These are phyloP conservation scores for Ispidina lecontei DNA, from an alignment of 2,797 vertebrate genomes.

Conservation along the genomic window DNA sequence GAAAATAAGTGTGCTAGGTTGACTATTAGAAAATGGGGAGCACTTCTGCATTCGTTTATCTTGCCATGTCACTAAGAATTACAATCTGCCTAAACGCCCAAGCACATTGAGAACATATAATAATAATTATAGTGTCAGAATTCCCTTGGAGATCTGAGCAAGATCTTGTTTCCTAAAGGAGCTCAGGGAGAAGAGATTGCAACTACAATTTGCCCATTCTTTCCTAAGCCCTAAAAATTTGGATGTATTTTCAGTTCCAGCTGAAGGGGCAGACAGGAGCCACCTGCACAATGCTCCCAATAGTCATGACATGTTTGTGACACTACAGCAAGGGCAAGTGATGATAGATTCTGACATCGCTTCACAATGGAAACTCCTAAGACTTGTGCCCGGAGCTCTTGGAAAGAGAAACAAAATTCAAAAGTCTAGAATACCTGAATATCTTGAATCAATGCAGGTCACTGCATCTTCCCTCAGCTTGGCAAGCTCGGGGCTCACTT, in stretches of 20 bases:
- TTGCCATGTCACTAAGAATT: conserved; percentile 40
- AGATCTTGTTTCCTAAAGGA: conserved; percentile 35
- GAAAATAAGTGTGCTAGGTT: background rate
- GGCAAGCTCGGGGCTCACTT: background rate
- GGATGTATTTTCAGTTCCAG: background rate
- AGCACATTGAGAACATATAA: conserved; percentile 18
- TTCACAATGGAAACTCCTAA: background rate
- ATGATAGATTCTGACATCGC: accelerated
- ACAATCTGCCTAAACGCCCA: conserved; percentile 38
- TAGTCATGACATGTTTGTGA: background rate
- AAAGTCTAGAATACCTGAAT: background rate
- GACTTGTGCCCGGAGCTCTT: background rate
- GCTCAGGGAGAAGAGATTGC: conserved; percentile 7
- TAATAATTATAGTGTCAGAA: conserved; percentile 57
- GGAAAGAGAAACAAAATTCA: background rate
- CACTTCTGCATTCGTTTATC: conserved; percentile 1
- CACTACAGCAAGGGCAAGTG: background rate
- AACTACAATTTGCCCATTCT: conserved; percentile 18
- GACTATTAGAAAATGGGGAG: background rate
- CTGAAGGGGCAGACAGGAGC: conserved; percentile 3
- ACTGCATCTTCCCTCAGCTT: background rate
- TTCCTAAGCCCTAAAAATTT: background rate
- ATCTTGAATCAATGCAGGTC: background rate
- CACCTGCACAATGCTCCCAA: background rate
- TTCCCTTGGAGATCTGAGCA: conserved; percentile 16